Evolutionary conservation across 2,113 vertebrate genomes (phyloP).

Genomic region (Melanocharis versteri): DNA sequence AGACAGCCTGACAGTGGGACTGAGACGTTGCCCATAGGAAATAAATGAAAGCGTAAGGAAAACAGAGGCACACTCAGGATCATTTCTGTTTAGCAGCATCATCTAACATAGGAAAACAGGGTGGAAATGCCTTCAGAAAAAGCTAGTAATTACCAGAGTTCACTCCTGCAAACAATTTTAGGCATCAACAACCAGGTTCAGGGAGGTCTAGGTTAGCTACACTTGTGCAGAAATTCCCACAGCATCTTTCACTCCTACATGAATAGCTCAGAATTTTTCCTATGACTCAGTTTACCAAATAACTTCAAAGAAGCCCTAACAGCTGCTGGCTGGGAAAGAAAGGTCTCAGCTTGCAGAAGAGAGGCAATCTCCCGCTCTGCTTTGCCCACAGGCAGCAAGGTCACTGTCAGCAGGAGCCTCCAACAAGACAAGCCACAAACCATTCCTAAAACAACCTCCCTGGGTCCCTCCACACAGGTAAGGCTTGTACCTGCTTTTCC

Average conservation of each 20-base stretch:
- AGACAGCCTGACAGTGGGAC: neutral
- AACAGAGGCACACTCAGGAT: neutral
- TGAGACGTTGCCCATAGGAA: neutral
- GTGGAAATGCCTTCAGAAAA: neutral
- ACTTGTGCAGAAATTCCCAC: neutral
- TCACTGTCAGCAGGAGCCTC: neutral
- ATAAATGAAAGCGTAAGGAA: neutral
- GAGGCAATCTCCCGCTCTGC: neutral
- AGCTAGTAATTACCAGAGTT: neutral
- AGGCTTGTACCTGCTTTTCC: neutral
- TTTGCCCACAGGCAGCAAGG: neutral
- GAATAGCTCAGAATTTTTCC: neutral
- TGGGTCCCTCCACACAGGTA: neutral
- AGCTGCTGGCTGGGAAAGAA: neutral
- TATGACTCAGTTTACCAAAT: slow-evolving; percentile 21
- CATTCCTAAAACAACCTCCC: neutral
- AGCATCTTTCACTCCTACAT: neutral
- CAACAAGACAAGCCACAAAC: neutral
- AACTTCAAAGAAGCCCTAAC: neutral
- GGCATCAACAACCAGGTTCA: neutral
- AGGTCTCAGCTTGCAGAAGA: neutral
- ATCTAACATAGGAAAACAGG: neutral
- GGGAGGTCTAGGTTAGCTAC: neutral
- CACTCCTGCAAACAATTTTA: neutral
- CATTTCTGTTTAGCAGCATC: neutral